Conservation (phyloP, 2,113 vertebrate species). For the Tragelaphus strepsiceros region DNA sequence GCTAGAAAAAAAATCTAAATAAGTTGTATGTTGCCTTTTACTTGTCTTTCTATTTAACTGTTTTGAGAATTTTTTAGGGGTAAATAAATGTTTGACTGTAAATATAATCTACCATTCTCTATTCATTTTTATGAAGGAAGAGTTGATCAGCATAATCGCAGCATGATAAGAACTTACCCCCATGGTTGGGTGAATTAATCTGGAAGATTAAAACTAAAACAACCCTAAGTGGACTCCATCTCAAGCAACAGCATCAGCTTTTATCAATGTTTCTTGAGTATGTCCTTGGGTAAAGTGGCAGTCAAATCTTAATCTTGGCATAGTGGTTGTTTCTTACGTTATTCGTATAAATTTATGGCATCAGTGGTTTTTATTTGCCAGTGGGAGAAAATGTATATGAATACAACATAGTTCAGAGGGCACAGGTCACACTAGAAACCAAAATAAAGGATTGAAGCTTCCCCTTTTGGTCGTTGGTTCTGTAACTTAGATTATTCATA, state of each 20-base stretch:
- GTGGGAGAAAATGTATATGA: neutral
- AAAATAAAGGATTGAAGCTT: neutral
- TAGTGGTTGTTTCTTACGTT: neutral
- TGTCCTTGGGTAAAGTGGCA: neutral
- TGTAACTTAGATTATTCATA: constrained; percentile 20
- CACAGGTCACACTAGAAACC: neutral
- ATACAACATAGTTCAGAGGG: neutral
- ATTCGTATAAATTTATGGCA: neutral
- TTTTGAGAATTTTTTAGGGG: neutral
- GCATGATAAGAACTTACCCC: neutral
- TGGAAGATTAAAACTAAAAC: neutral
- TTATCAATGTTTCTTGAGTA: neutral
- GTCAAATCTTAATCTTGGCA: neutral
- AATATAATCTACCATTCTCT: neutral
- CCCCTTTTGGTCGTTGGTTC: neutral
- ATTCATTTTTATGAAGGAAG: neutral
- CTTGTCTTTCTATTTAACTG: neutral
- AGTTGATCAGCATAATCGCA: neutral
- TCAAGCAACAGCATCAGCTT: neutral
- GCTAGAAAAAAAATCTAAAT: neutral
- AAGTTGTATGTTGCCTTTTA: neutral
- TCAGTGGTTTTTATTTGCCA: neutral
- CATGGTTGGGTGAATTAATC: neutral
- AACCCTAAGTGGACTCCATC: neutral
- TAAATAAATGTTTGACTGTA: neutral